A percentile compares a stretch with the other conserved stretches of the same genome.
Conservation (phyloP, 2,888 invertebrate genomes). For the Lysandra bellargus region DNA sequence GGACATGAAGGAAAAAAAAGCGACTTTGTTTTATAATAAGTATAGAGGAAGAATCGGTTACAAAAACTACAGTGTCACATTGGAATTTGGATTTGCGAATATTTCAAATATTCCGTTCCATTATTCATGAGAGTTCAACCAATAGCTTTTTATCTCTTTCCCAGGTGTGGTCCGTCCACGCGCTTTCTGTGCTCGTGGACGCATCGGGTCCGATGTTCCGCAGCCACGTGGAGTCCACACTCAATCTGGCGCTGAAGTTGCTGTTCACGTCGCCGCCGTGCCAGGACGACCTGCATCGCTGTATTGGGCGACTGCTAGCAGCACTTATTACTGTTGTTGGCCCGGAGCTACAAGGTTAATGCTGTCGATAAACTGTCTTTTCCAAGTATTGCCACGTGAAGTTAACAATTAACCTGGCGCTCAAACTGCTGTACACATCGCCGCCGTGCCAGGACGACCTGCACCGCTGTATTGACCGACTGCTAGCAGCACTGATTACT, state of each 20-base stretch:
- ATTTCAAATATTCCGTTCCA: no score
- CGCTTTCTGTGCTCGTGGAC: constrained; percentile 96
- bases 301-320: constrained; percentile 94
- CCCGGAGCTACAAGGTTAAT: constrained; percentile 95
- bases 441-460: constrained; percentile 95
- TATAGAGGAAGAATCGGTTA: no score
- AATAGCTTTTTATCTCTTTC: no score
- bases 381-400: constrained; percentile 92
- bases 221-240: constrained; percentile 96
- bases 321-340: constrained; percentile 99
- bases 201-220: constrained; percentile 99
- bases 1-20: no score
- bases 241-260: constrained; percentile 93
- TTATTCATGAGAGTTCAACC: not conserved
- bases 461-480: constrained; percentile 92
- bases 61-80: no score
- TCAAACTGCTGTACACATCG: constrained; percentile 93
- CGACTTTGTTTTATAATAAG: no score
- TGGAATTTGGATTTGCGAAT: no score
- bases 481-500: constrained; percentile 96
- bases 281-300: constrained; percentile 91
- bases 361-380: not conserved
- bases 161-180: constrained; percentile 97
- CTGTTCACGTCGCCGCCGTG: constrained; percentile 94
- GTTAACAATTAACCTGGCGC: constrained; percentile 91